Base-by-base conservation (phyloP, 2,888 invertebrate species). In the Lissocephala sabroskyi region DNA sequence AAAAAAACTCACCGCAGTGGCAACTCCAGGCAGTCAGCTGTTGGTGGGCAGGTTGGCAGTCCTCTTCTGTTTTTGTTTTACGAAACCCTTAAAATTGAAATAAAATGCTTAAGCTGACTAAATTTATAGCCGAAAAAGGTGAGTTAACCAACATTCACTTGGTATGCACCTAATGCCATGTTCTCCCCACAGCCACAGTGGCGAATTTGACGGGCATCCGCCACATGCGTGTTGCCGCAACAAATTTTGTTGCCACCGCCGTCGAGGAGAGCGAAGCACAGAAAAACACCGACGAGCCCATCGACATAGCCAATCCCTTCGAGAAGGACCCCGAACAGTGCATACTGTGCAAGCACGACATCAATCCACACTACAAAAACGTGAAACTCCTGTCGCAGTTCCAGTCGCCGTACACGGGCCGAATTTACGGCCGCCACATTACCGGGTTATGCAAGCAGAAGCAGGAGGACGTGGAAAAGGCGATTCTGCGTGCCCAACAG, bases 361-460 rank as follows among this genome's bases (percentile, higher is more conserved):
- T 97, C n/a, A 87, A 87, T 1, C 91, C 95, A 0, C 89, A 95
- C 82, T 97, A 95, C 79, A 98, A 97, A 85, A 99, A 99, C 85
- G 90, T 92, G 0, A 90, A 94, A 65, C 84, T 99, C 2, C 85
- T 99, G 3, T 95, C 96, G 0, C 98, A 98, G 82, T 99, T 99
- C 84, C 93, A 98, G 79, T 98, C 98, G 26, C 92, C 95, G 0
- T 96, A 93, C 80, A 98, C 98, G 0, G 98, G 98, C 1, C 88
- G 92, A 60, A 89, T 97, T 55, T 98, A 97, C 81, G 95, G 94
- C 0, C 88, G 92, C 45, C 94, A 98, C 74, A 94, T 98, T 33
- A 99, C 98, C 3, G 96, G 98, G 0, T 87, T 99, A 35, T 99
- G 98, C 80, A 88, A 89, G 79, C 81, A 85, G 5, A 95, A 96